phyloP scores from a whole-genome alignment of 1,140 invertebrate genomes.

The Calycopis cecrops region DNA sequence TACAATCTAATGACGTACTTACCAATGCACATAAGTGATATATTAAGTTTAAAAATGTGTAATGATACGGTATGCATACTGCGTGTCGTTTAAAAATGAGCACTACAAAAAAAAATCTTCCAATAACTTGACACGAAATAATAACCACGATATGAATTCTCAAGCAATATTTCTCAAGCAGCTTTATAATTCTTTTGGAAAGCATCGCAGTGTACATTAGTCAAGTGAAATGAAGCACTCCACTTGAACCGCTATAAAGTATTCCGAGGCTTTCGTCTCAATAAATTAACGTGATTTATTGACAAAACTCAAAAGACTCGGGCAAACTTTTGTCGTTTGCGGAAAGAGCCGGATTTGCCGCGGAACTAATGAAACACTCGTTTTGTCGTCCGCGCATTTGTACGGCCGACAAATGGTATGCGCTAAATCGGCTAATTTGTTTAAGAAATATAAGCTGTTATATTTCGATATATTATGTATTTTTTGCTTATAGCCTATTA shows the following conservation, averaged over 20 bases:
- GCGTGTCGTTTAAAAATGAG: too few species aligned
- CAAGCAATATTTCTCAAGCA: neutral
- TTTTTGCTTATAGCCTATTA: too few species aligned
- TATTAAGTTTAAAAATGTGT: too few species aligned
- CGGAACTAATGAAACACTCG: slow-evolving; percentile 49
- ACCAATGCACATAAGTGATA: too few species aligned
- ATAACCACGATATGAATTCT: neutral
- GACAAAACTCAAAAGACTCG: slow-evolving; percentile 46
- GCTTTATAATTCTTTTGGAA: slow-evolving; percentile 7
- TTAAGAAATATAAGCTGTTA: slow-evolving; percentile 12
- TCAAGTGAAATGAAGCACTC: slow-evolving; percentile 39
- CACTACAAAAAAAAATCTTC: too few species aligned
- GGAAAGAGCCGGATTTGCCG: slow-evolving; percentile 55
- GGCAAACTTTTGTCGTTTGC: slow-evolving; percentile 52
- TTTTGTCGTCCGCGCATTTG: slow-evolving; percentile 39
- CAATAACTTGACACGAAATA: too few species aligned
- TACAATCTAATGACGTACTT: too few species aligned
- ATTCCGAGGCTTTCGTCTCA: slow-evolving; percentile 49
- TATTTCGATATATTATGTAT: too few species aligned
- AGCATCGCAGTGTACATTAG: slow-evolving; percentile 27
- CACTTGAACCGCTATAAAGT: slow-evolving; percentile 47
- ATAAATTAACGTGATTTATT: slow-evolving; percentile 69
- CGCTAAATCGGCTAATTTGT: slow-evolving; percentile 19
- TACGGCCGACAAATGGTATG: slow-evolving; percentile 19
- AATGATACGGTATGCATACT: too few species aligned